Evolutionary conservation across 2,113 vertebrate species (phyloP).

Genomic region (Syngnathus floridae): DNA sequence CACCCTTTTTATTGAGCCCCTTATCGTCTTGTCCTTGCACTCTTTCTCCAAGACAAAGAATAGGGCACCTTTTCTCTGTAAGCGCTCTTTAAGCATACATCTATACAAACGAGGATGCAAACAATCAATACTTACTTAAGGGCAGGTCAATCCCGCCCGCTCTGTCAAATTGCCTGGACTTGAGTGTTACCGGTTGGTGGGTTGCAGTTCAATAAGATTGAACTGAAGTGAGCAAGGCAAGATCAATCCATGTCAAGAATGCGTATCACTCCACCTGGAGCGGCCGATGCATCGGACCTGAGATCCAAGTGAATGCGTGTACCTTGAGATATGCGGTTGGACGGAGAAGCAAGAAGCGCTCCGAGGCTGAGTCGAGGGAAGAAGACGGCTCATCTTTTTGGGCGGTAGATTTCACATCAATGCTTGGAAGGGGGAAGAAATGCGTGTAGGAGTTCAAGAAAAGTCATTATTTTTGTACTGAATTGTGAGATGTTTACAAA

Average conservation of each 20-base stretch:
- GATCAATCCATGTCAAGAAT: slow-evolving; percentile 19
- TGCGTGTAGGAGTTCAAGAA: neutral
- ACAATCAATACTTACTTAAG: slow-evolving; percentile 48
- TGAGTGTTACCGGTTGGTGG: slow-evolving; percentile 9
- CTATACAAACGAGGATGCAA: slow-evolving; percentile 46
- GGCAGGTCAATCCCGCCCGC: slow-evolving; percentile 35
- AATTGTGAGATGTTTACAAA: slow-evolving; percentile 7
- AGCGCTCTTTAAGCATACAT: slow-evolving; percentile 22
- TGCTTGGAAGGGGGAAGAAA: neutral
- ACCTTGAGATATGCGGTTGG: slow-evolving; percentile 11
- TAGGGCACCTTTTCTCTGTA: neutral
- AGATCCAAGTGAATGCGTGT: neutral
- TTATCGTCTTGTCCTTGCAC: slow-evolving; percentile 6
- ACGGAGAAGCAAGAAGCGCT: slow-evolving; percentile 2
- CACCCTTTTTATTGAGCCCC: neutral
- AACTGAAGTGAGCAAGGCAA: slow-evolving; percentile 14
- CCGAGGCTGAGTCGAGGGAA: neutral
- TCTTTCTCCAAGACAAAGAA: slow-evolving; percentile 4
- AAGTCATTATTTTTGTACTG: slow-evolving; percentile 10
- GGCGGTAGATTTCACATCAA: slow-evolving; percentile 3
- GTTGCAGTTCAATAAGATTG: slow-evolving; percentile 28
- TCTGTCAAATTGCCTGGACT: slow-evolving; percentile 28
- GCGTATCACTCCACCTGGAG: slow-evolving; percentile 2
- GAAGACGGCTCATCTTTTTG: slow-evolving; percentile 5
- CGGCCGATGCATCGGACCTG: neutral